A percentile compares a stretch with the other conserved stretches of the same genome.
These are phyloP conservation scores for Eledona agricola DNA, from an alignment of 2,888 invertebrate genomes.

Conservation along the genomic window DNA sequence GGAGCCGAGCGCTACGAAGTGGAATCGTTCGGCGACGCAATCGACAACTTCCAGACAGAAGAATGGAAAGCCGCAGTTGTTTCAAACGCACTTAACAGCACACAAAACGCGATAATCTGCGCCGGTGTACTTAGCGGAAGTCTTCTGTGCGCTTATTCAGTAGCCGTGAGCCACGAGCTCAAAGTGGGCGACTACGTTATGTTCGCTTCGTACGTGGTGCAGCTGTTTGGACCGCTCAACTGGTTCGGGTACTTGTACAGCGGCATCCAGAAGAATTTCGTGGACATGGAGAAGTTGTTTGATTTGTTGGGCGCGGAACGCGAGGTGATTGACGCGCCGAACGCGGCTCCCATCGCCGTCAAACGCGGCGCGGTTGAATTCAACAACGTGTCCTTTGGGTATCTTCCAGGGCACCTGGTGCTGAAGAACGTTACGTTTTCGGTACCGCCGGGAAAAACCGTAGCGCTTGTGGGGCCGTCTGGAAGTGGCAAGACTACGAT, in stretches of 20 bases:
- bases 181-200: constrained; percentile 96
- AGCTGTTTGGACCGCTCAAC: constrained; percentile 94
- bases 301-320: constrained; percentile 87
- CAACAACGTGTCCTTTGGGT: constrained; percentile 88
- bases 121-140: constrained; percentile 86
- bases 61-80: constrained; percentile 90
- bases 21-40: constrained; percentile 81
- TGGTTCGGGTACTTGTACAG: constrained; percentile 99
- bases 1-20: constrained; percentile 94
- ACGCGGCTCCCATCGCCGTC: constrained; percentile 76
- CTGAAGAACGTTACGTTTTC: constrained; percentile 80
- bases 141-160: constrained; percentile 87
- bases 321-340: constrained; percentile 85
- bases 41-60: constrained; percentile 87
- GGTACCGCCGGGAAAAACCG: constrained; percentile 84
- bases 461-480: constrained; percentile 87
- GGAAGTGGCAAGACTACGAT: constrained; percentile 97
- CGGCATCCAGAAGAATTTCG: constrained; percentile 95
- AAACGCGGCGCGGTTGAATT: constrained; percentile 85
- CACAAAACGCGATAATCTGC: constrained; percentile 92
- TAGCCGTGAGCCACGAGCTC: constrained; percentile 71
- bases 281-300: constrained; percentile 99
- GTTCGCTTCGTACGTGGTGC: constrained; percentile 93
- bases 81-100: constrained; percentile 87
- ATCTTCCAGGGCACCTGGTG: constrained; percentile 80